These are phyloP conservation scores for Dasyprocta punctata DNA, from an alignment of 2,113 vertebrate species.

Conservation along the genomic window DNA sequence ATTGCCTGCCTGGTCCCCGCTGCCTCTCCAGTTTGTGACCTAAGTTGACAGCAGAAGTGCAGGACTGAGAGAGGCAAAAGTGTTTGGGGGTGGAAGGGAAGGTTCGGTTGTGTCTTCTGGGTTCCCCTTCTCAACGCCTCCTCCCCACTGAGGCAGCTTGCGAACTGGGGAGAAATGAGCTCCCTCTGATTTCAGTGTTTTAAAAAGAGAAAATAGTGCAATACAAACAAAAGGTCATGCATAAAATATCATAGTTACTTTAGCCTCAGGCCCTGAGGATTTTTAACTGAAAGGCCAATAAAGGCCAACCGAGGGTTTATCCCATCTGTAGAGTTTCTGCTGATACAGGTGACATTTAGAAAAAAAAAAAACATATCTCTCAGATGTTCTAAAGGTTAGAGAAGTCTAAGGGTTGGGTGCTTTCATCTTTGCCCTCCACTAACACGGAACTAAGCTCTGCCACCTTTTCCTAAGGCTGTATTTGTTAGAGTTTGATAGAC, in stretches of 20 bases:
- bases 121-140: not conserved
- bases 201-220: not conserved
- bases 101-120: accelerated
- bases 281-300: not conserved
- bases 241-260: not conserved
- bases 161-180: not conserved
- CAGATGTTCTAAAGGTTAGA: not conserved
- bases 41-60: not conserved
- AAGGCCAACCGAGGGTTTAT: not conserved
- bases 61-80: not conserved
- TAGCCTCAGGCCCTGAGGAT: not conserved
- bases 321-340: not conserved
- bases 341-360: not conserved
- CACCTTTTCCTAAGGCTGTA: too few species aligned
- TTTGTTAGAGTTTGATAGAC: not conserved
- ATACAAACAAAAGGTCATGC: not conserved
- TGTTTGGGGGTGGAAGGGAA: not conserved
- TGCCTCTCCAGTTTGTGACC: not conserved
- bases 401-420: not conserved
- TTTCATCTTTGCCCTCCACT: not conserved
- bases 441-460: not conserved
- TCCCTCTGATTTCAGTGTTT: not conserved
- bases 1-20: too few species aligned
- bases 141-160: not conserved
- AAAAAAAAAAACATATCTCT: not conserved